phyloP scores from a whole-genome alignment of 2,113 vertebrate genomes.

The Leiothrix lutea region DNA sequence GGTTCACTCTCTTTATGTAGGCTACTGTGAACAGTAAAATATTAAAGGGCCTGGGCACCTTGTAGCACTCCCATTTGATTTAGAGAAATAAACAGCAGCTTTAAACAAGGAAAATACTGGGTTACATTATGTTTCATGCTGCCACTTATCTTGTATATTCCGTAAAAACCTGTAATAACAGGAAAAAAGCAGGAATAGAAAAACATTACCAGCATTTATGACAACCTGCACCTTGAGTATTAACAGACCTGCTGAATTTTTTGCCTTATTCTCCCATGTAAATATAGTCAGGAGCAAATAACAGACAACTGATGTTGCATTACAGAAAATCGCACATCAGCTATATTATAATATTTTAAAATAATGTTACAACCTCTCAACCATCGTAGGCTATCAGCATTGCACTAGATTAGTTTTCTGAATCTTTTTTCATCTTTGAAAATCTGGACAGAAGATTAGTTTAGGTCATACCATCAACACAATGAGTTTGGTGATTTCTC shows the following conservation, averaged over 20 bases:
- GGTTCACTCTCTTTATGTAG: not conserved
- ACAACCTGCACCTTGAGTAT: conserved; percentile 2
- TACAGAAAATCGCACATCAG: conserved; percentile 38
- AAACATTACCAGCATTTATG: conserved; percentile 14
- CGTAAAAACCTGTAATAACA: not conserved
- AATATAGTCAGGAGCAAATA: conserved; percentile 20
- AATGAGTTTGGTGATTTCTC: conserved; percentile 23
- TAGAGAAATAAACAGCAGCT: not conserved
- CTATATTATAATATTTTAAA: conserved; percentile 45
- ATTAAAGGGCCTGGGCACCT: not conserved
- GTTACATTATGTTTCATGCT: not conserved
- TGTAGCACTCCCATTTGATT: not conserved
- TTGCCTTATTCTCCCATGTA: not conserved
- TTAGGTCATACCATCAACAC: conserved; percentile 40
- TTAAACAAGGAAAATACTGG: not conserved
- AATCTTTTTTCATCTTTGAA: conserved; percentile 27
- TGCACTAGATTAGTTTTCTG: conserved; percentile 46
- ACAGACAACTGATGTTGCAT: conserved; percentile 20
- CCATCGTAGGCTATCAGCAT: conserved; percentile 19
- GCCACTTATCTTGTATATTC: not conserved
- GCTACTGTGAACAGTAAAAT: not conserved
- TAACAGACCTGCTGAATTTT: conserved; percentile 5
- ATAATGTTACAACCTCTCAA: conserved; percentile 27
- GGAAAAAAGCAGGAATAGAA: not conserved
- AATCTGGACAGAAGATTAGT: conserved; percentile 46